Evolutionary conservation across 2,888 invertebrate species (phyloP).

Genomic region (Leucophenga maculata): DNA sequence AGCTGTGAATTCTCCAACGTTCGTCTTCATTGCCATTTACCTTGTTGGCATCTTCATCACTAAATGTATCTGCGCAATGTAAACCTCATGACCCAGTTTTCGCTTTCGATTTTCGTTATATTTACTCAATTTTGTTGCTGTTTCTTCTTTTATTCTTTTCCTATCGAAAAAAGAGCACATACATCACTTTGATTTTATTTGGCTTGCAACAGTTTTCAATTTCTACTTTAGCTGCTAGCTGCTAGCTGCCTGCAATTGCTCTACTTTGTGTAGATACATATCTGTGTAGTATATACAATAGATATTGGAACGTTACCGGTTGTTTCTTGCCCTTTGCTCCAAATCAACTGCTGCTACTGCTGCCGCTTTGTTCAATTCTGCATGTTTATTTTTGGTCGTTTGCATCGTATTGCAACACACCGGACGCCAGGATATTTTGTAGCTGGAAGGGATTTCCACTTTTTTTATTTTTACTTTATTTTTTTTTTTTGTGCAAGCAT

Average conservation of each 20-base stretch:
- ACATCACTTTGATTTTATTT: conserved; percentile 62
- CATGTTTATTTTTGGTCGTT: not conserved
- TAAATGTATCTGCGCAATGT: not conserved
- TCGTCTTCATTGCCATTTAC: not conserved
- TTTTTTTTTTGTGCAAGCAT: not conserved
- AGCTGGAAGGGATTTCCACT: too few species aligned
- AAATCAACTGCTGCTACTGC: not conserved
- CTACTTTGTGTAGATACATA: conserved; percentile 5
- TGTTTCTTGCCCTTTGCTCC: not conserved
- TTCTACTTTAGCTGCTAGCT: not conserved
- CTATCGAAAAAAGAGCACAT: conserved; percentile 29
- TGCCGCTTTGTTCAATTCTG: not conserved
- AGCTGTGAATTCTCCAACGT: not conserved
- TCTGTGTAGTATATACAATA: too few species aligned
- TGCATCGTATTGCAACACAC: not conserved
- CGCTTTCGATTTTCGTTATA: not conserved
- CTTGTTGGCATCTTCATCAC: not conserved
- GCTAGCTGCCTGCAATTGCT: not conserved
- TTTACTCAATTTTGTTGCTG: conserved; percentile 10
- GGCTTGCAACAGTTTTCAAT: conserved; percentile 39
- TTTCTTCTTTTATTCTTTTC: not conserved
- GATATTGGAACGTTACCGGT: conserved; percentile 1
- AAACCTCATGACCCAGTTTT: conserved; percentile 15
- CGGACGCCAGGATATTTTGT: not conserved
- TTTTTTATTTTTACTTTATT: not conserved